Base-by-base conservation (phyloP, 2,888 invertebrate species). In the Oligia latruncula region DNA sequence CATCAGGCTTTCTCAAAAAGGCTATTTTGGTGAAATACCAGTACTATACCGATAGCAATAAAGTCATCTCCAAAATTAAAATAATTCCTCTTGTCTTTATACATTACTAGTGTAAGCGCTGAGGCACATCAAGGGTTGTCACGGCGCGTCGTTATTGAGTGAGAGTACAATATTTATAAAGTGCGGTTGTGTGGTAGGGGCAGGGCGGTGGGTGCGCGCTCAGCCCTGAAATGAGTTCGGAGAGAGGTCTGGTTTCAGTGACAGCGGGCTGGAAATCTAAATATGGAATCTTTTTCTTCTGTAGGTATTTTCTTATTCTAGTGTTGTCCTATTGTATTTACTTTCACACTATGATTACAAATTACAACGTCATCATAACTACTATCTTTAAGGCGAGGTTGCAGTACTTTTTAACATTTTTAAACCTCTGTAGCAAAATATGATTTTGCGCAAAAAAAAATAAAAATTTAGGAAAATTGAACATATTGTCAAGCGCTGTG, bases 181-280 rank as follows among this genome's bases (percentile, higher is more conserved):
- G 89, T 91, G 91, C 90, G 92, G 92, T 91, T 91, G 90, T 93
- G 93, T 94, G 91, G 93, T 91, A 92, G 92, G 92, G 92, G 93
- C 88, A 80, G 89, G 82, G 91, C 89, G 91, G 91, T 86, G 94
- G 93, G 94, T 95, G 96, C 94, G 92, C 95, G 93, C 93, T 96
- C 96, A 96, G 93, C 95, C 96, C 96, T 96, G 96, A 96, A 96
- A 96, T 96, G 96, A 96, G 96, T 96, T 96, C 93, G 92, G 87
- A 77, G 90, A 62, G 77, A 84, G 94, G 88, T 81, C 78, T 64
- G 92, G 92, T 40, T 65, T 0, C 62, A 92, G 64, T 94, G 80
- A 0, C 2, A 90, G 94, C 93, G 93, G 72, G 23, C 5, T 62
- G 23, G 0, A 40, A 20, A 17, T 43, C 6, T 52, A 35, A 2